Evolutionary conservation across 1,140 invertebrate genomes (phyloP), one percentile per base, ranked within the genome.

Genomic region (Amyelois transitella): DNA sequence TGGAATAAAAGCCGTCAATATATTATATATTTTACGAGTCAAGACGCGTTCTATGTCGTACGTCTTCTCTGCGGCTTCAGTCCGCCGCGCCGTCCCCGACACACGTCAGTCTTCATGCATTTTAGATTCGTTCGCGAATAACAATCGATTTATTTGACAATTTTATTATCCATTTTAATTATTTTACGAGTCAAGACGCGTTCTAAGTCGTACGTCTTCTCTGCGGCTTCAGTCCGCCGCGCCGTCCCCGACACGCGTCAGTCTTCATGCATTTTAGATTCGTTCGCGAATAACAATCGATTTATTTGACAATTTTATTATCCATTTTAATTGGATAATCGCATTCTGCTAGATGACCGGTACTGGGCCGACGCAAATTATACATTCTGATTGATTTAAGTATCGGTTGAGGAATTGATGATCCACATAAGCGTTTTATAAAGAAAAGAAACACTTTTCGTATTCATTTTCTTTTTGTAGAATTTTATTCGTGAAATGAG

Each of bases 201-300:
- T n/a, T n/a, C n/a, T n/a, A n/a, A n/a, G n/a, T n/a, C n/a, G n/a
- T n/a, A n/a, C n/a, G n/a, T n/a, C n/a, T n/a, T n/a, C 25, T 28
- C 25, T 6, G 6, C 25, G 6, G 25, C 6, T 8, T 24, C 22
- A 5, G 22, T 24, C 22, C 4, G 22, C 25, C 12, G 32, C 12
- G 12, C 1, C n/a, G 32, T 38, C 2, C 5, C 7, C 3, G n/a
- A n/a, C n/a, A 12, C 44, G 19, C 44, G 44, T 45, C 44, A 45
- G 44, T 21, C 44, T 2, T 32, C 5, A 19, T 45, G 14, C 18
- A 45, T 45, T 45, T 21, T 45, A 19, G 14, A 45, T 45, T 45
- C 44, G 18, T 18, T 45, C 19, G 44, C 44, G 19, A 45, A 45
- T 45, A 7, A 45, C 18, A 45, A 45, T 45, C 44, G 44, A 45